Conservation (phyloP, 2,113 vertebrate genomes). For the Urocynchramus pylzowi region DNA sequence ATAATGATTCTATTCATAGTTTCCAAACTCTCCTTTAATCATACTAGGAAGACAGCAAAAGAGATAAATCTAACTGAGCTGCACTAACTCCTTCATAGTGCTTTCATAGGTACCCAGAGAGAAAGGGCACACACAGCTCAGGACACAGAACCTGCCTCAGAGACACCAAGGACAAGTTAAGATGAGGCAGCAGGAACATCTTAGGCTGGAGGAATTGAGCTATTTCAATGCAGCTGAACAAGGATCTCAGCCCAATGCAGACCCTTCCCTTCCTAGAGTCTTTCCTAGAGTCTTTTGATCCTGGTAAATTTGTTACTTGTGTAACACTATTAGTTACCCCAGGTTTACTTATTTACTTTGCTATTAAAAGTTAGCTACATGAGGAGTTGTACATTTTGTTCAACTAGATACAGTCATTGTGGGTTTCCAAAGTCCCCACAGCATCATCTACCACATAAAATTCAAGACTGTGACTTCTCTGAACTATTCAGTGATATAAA, state of each 20-base stretch:
- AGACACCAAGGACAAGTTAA: not conserved
- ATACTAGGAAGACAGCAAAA: not conserved
- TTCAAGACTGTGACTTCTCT: not conserved
- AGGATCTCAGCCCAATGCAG: not conserved
- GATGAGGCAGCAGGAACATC: not conserved
- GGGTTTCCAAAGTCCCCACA: not conserved
- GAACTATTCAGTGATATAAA: slow-evolving; percentile 13
- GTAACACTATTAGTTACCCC: not conserved
- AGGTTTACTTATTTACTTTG: not conserved
- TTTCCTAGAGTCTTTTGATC: not conserved
- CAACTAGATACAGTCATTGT: not conserved
- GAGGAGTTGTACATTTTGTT: not conserved
- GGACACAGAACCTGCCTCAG: not conserved
- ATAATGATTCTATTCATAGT: not conserved
- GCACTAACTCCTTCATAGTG: not conserved
- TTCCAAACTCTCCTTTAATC: not conserved
- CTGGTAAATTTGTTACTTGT: not conserved
- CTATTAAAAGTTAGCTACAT: not conserved
- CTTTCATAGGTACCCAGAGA: not conserved
- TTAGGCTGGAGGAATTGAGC: not conserved
- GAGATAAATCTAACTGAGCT: not conserved
- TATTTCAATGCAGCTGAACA: not conserved
- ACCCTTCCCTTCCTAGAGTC: not conserved
- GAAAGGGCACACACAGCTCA: not conserved
- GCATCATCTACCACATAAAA: not conserved